Base-by-base conservation (phyloP, 2,797 vertebrate genomes). In the Pseudopleuronectes americanus region DNA sequence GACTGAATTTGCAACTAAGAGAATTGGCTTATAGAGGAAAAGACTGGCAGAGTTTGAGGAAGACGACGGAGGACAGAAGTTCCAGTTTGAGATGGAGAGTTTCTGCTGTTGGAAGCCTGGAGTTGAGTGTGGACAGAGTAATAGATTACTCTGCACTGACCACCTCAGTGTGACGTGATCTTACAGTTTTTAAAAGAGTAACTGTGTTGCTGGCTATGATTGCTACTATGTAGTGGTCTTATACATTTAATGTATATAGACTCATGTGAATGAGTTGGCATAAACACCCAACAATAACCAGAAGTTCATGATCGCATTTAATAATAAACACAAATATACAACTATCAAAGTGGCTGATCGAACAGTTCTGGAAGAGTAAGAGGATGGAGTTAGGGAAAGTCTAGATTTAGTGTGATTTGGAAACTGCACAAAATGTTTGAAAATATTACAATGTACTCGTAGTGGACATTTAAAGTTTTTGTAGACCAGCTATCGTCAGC, bases 191-290 rank as follows among this genome's bases (percentile, higher is more conserved):
- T 43, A 2, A 43, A 43, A 13, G 4, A 13, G n/a, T n/a, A 16
- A 43, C 12, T 13, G 9, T 31, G 22, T 52, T 61, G 73, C 14
- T 77, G 63, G 14, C 54, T 81, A 45, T 12, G 47, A 68, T 76
- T 81, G 64, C 79, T 84, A 57, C 78, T 52, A 21, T 74, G 71
- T 84, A 79, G 74, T 71, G 57, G 22, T 75, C 19, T 62, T 61
- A 6, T 28, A 66, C 17, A 63, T 48, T 48, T 60, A 47, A 68
- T 68, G 21, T 54, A 31, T 36, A 36, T 0, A 52, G 1, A 33
- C n/a, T 51, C 0, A 26, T 59, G 54, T 75, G 14, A 38, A 51
- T 63, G 23, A 51, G 36, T 8, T 64, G 21, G 19, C 23, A 31
- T 56, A 9, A 58, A 14, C 23, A 33, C 9, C 38, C 64, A 16